Evolutionary conservation across 1,140 invertebrate genomes (phyloP).

Genomic region (Lucilia sericata): DNA sequence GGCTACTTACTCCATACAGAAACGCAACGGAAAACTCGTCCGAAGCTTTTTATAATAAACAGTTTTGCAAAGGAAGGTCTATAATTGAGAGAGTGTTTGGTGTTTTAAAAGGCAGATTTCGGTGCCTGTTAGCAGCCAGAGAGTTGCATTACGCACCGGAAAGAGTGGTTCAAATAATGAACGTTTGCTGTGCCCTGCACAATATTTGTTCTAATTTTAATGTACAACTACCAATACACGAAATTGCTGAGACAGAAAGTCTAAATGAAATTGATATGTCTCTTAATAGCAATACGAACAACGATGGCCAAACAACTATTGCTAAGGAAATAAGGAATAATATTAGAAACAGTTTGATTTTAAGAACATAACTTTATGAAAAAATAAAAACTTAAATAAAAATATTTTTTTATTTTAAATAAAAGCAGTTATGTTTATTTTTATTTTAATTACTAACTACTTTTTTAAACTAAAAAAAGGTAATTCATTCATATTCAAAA

Average conservation of each 20-base stretch:
- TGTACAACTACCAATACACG: neutral
- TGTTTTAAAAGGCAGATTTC: slow-evolving; percentile 34
- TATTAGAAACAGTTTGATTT: slow-evolving; percentile 32
- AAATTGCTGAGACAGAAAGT: slow-evolving; percentile 10
- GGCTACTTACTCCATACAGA: slow-evolving; percentile 34
- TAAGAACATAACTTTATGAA: slow-evolving; percentile 29
- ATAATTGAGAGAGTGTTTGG: slow-evolving; percentile 30
- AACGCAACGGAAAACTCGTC: slow-evolving; percentile 13
- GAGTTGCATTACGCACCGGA: slow-evolving; percentile 29
- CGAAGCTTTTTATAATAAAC: slow-evolving; percentile 7
- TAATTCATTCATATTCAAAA: no score
- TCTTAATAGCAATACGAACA: slow-evolving; percentile 32
- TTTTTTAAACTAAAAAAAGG: no score
- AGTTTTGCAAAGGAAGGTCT: slow-evolving; percentile 31
- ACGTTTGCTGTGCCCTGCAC: slow-evolving; percentile 18
- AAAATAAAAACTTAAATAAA: neutral
- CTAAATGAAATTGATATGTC: slow-evolving; percentile 25
- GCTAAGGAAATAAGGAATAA: slow-evolving; percentile 34
- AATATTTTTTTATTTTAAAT: no score
- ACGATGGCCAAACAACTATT: neutral
- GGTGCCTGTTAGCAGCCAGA: slow-evolving; percentile 36
- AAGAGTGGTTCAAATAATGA: slow-evolving; percentile 33
- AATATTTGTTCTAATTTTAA: slow-evolving; percentile 26
- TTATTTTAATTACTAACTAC: no score
- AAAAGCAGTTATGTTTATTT: no score